A percentile compares a stretch with the other conserved stretches of the same genome.
Conservation (phyloP, 2,113 vertebrate species). For the Vidua macroura region DNA sequence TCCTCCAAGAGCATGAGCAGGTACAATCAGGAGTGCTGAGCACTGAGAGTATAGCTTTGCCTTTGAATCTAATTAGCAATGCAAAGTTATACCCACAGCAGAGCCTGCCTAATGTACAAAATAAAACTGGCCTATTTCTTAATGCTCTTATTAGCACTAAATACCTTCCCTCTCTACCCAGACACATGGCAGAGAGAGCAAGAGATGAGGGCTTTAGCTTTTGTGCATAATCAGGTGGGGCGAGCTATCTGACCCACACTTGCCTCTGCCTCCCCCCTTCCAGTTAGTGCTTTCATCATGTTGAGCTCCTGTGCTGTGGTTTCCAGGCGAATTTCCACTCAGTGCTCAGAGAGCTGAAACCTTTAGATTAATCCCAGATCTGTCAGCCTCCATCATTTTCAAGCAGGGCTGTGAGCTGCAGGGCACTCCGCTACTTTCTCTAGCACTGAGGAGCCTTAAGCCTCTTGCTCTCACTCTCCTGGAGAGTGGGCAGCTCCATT, state of each 20-base stretch:
- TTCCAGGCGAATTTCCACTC: constrained; percentile 69
- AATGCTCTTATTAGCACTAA: background rate
- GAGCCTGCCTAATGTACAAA: background rate
- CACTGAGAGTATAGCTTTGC: background rate
- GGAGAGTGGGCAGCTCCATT: background rate
- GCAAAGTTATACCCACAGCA: background rate
- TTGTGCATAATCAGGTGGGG: background rate
- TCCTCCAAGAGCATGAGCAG: background rate
- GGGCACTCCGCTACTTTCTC: background rate
- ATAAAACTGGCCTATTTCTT: background rate
- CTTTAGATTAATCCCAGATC: constrained; percentile 70
- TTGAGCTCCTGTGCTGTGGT: constrained; percentile 22
- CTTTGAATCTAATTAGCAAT: constrained; percentile 23
- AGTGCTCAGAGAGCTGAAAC: constrained; percentile 61
- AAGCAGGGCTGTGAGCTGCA: constrained; percentile 23
- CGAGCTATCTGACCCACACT: background rate
- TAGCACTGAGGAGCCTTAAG: constrained; percentile 10
- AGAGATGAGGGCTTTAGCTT: background rate
- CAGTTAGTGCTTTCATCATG: constrained; percentile 30
- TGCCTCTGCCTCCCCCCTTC: background rate
- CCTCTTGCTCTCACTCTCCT: constrained; percentile 17
- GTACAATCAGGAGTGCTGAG: background rate
- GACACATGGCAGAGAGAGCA: background rate
- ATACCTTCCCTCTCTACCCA: background rate
- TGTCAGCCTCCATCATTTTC: constrained; percentile 68